A percentile compares a stretch with the other conserved stretches of the same genome.
Evolutionary conservation across 2,113 vertebrate species (phyloP).

Genomic region (Corythoichthys intestinalis): DNA sequence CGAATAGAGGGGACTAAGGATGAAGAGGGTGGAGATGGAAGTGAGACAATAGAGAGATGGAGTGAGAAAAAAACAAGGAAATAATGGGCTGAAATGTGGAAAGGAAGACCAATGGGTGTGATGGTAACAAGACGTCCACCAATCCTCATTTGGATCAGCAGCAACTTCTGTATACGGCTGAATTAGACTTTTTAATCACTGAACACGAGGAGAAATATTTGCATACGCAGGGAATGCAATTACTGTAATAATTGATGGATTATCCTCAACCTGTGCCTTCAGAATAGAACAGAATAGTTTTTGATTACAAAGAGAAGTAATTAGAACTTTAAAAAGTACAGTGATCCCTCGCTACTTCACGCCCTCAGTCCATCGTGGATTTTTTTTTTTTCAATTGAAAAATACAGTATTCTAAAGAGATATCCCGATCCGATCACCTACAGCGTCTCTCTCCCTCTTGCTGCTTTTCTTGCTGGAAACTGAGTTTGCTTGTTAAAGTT

Average conservation of each 20-base stretch:
- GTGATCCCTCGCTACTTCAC: too few species aligned
- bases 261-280: not conserved
- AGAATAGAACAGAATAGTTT: not conserved
- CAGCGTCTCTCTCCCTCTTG: too few species aligned
- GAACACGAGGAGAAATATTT: not conserved
- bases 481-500: too few species aligned
- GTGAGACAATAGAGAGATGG: conserved; percentile 49
- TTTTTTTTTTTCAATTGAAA: too few species aligned
- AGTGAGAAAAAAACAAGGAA: conserved; percentile 40
- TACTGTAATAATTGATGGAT: not conserved
- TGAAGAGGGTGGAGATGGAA: conserved; percentile 53
- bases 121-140: conserved; percentile 31
- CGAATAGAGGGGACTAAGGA: conserved; percentile 33
- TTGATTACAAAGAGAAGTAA: too few species aligned
- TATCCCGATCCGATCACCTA: too few species aligned
- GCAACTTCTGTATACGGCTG: not conserved
- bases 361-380: too few species aligned
- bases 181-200: not conserved
- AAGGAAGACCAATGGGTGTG: conserved; percentile 32
- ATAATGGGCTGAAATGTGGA: conserved; percentile 31
- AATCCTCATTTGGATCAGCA: not conserved
- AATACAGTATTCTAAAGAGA: too few species aligned
- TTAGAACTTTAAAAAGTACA: too few species aligned
- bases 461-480: too few species aligned
- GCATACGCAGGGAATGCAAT: not conserved